Evolutionary conservation across 2,888 invertebrate genomes (phyloP), one percentile per base, ranked within the genome.

Genomic region (Acrobasis suavella): DNA sequence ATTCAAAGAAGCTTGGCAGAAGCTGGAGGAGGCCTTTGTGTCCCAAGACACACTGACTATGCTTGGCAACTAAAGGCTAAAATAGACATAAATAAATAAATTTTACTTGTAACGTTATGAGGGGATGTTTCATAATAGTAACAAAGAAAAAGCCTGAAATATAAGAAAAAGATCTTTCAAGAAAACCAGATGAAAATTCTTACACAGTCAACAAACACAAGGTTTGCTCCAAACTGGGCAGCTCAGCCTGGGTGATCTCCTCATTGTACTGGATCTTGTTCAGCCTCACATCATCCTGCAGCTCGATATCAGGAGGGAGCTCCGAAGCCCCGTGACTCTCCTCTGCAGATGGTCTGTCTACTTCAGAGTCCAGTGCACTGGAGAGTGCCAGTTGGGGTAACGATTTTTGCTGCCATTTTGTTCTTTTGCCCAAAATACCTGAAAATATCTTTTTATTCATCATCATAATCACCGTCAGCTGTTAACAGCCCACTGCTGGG

Each of bases 371-470:
- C 9, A 93, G 68, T 60, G 91, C 87, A 58, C 97, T 94, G 72
- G 95, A 94, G 0, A 98, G 83, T 50, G 96, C 94, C 15, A 99
- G 91, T 80, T 99, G 99, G 0, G 99, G 95, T 56, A 97, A 85
- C 42, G 96, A 94, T 52, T 95, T 95, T 72, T 95, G 94, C 83
- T 99, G 99, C 81, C 95, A 98, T 75, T 96, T 96, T 9, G 99
- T 99, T 67, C 99, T 94, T 81, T 97, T 96, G 0, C 99, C 99
- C 70, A 99, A 87, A 46, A 96, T 94, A 71, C 98, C 97, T 91
- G 65, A n/a, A 42, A 16, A 32, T 3, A 22, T 22, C 2, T 22
- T 3, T 22, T 22, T n/a, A n/a, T n/a, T n/a, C n/a, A 22, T 22
- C 5, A 22, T 22, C 5, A 22, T 22, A 22, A 3, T 22, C 5